phyloP scores from a whole-genome alignment of 2,888 invertebrate species.

The Idaea biselata region DNA sequence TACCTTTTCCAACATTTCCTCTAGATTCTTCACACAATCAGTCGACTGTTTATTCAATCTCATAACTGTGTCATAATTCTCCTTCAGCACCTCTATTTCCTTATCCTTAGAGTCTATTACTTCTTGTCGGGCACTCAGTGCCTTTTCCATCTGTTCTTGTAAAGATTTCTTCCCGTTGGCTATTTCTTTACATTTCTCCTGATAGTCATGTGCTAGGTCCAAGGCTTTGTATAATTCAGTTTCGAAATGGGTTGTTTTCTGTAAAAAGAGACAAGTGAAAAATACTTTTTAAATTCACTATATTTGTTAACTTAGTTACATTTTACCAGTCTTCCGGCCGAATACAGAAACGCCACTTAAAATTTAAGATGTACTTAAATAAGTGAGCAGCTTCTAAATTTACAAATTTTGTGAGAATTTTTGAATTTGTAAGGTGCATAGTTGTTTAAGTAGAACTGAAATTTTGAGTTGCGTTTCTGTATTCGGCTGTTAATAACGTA shows the following conservation, averaged over 20 bases:
- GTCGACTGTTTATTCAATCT: conserved; percentile 79
- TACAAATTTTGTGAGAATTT: too few species aligned
- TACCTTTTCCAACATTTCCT: conserved; percentile 79
- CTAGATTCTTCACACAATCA: conserved; percentile 82
- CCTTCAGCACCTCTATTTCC: conserved; percentile 68
- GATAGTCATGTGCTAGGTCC: conserved; percentile 84
- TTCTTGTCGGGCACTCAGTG: conserved; percentile 43
- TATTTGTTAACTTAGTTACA: too few species aligned
- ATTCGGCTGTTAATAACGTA: too few species aligned
- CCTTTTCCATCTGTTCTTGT: conserved; percentile 60
- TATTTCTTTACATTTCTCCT: conserved; percentile 82
- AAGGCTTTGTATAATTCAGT: conserved; percentile 86
- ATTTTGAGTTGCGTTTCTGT: too few species aligned
- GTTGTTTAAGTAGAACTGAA: too few species aligned
- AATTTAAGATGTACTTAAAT: too few species aligned
- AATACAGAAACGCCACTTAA: too few species aligned
- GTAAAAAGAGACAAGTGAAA: conserved; percentile 20
- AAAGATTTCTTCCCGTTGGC: conserved; percentile 70
- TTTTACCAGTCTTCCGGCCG: too few species aligned
- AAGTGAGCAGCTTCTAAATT: too few species aligned
- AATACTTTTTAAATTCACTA: too few species aligned
- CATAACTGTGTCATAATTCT: conserved; percentile 73
- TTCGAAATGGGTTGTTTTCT: conserved; percentile 83
- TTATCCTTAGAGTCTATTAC: conserved; percentile 52
- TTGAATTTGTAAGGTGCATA: too few species aligned